phyloP scores from a whole-genome alignment of 2,888 invertebrate genomes.

The Laspeyria flexula region DNA sequence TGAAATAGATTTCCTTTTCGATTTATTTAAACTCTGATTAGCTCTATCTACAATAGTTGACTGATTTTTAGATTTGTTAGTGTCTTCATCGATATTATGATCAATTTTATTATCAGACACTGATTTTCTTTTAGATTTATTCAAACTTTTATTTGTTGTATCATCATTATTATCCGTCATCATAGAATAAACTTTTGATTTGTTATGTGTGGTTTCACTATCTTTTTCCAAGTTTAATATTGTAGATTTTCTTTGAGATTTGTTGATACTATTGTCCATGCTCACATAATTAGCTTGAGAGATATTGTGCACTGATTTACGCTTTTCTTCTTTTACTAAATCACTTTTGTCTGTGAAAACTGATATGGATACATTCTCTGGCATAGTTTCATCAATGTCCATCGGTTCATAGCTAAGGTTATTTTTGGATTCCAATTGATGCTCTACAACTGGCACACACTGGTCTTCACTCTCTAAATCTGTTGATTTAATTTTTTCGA shows the following conservation, averaged over 20 bases:
- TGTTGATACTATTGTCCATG: constrained; percentile 21
- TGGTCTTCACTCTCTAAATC: constrained; percentile 62
- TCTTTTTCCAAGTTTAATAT: constrained; percentile 1
- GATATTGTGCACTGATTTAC: constrained; percentile 37
- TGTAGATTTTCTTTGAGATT: constrained; percentile 8
- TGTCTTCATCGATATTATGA: not conserved
- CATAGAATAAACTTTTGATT: constrained; percentile 9
- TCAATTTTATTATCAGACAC: not conserved
- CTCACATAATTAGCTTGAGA: constrained; percentile 28
- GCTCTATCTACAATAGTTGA: not conserved
- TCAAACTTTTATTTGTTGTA: not conserved
- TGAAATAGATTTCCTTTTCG: constrained; percentile 27
- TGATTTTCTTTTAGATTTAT: constrained; percentile 6
- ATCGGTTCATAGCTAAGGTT: constrained; percentile 73
- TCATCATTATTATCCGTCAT: constrained; percentile 6
- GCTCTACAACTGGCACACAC: constrained; percentile 69
- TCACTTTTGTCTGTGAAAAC: constrained; percentile 42
- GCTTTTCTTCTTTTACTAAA: constrained; percentile 23
- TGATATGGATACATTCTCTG: constrained; percentile 57
- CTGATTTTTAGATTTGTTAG: not conserved
- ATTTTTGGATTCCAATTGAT: constrained; percentile 33
- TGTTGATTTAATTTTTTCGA: constrained; percentile 40
- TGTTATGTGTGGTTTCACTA: constrained; percentile 17
- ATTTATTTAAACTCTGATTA: constrained; percentile 10
- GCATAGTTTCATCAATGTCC: constrained; percentile 79